Conservation (phyloP, 92 coral and sea anemone genomes). For the Umimayanthus chanpuru region DNA sequence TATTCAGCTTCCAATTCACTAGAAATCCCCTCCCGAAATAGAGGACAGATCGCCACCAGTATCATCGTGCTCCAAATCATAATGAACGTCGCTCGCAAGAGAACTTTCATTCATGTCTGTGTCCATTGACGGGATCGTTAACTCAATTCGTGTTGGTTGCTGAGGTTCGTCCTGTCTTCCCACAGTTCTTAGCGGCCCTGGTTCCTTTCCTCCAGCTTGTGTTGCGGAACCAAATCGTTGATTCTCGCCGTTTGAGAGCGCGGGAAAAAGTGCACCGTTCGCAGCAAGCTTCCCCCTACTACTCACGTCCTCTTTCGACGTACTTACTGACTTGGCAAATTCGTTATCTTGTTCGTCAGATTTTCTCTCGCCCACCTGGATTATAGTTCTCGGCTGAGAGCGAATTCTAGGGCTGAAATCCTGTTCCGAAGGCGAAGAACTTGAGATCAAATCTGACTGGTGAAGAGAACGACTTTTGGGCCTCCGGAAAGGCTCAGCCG, state of each 20-base stretch:
- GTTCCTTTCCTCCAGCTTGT: constrained; percentile 4
- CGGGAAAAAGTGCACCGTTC: constrained; percentile 10
- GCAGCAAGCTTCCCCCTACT: constrained; percentile 12
- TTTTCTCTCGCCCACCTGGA: constrained; percentile 27
- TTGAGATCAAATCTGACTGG: constrained; percentile 64
- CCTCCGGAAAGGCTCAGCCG: constrained; percentile 35
- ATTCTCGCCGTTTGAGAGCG: neutral
- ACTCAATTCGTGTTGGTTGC: constrained; percentile 78
- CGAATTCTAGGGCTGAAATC: constrained; percentile 13
- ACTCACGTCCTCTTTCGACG: neutral
- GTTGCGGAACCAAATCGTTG: neutral
- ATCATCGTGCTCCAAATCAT: constrained; percentile 74
- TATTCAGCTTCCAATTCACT: neutral
- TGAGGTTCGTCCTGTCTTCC: constrained; percentile 39
- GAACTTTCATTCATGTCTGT: constrained; percentile 62
- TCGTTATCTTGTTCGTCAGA: neutral
- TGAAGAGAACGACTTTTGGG: constrained; percentile 82
- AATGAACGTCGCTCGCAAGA: constrained; percentile 62
- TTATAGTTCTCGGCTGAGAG: constrained; percentile 9
- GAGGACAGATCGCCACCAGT: constrained; percentile 88
- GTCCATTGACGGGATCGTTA: constrained; percentile 82
- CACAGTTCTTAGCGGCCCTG: constrained; percentile 6
- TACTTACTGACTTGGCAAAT: neutral
- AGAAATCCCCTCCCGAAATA: constrained; percentile 94
- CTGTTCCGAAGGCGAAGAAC: constrained; percentile 35